phyloP scores from a whole-genome alignment of 2,797 vertebrate species.

The Menidia menidia region DNA sequence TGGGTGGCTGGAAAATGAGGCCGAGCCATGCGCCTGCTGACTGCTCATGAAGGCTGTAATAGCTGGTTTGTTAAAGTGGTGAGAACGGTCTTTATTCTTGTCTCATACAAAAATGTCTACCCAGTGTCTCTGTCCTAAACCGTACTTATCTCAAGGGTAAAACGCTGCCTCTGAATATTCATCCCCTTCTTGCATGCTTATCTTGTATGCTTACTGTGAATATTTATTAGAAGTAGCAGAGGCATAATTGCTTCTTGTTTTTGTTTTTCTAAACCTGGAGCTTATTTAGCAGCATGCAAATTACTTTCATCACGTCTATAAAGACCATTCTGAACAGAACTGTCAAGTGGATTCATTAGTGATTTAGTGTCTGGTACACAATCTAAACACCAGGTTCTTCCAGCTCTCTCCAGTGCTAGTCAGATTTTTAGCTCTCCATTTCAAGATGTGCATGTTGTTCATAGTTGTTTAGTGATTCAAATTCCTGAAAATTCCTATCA shows the following conservation, averaged over 20 bases:
- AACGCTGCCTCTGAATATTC: slow-evolving; percentile 55
- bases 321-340: not conserved
- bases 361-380: not conserved
- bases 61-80: slow-evolving; percentile 25
- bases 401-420: not conserved
- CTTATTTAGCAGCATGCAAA: not conserved
- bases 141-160: slow-evolving; percentile 34
- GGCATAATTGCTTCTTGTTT: not conserved
- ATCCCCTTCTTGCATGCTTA: slow-evolving; percentile 5
- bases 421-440: not conserved
- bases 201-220: slow-evolving; percentile 27
- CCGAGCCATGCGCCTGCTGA: slow-evolving; percentile 29
- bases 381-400: not conserved
- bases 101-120: slow-evolving; percentile 1
- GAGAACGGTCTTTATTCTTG: slow-evolving; percentile 1
- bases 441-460: not conserved
- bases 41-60: slow-evolving; percentile 49
- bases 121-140: slow-evolving; percentile 13
- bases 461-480: not conserved
- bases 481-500: too few relatives aligned
- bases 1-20: slow-evolving; percentile 41
- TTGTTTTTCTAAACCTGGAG: not conserved
- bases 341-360: not conserved
- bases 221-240: slow-evolving; percentile 40
- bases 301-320: not conserved